Conservation (phyloP, 37 sponge, comb jelly and placozoan species). For the Diacarnus erythraeanus region DNA sequence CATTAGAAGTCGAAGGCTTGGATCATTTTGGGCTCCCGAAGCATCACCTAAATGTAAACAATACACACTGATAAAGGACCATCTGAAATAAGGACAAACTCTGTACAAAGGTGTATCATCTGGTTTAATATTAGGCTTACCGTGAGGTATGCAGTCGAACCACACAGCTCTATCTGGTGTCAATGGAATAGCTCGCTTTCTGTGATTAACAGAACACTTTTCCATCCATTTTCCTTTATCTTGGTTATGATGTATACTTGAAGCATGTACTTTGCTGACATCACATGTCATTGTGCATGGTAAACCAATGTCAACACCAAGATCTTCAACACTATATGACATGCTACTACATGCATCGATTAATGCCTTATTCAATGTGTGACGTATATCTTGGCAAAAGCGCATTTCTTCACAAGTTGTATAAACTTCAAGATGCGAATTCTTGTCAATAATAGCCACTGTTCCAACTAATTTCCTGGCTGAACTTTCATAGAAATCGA, state of each 20-base stretch:
- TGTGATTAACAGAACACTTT: no score
- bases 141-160: no score
- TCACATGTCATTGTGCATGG: not conserved
- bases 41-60: not conserved
- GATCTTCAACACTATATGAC: not conserved
- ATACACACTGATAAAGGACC: not conserved
- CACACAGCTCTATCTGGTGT: no score
- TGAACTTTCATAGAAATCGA: not conserved
- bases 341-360: not conserved
- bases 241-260: not conserved
- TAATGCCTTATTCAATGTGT: not conserved
- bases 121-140: no score
- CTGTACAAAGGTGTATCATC: not conserved
- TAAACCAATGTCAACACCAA: not conserved
- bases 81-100: not conserved
- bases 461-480: not conserved
- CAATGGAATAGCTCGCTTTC: no score
- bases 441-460: not conserved
- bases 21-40: not conserved
- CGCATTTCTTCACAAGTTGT: not conserved
- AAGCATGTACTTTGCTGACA: not conserved
- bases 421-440: not conserved
- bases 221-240: no score
- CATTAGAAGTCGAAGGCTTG: not conserved
- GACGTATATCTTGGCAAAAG: not conserved